Evolutionary conservation across 2,888 invertebrate species (phyloP), one percentile per base, ranked within the genome.

Genomic region (Dryadula phaetusa): DNA sequence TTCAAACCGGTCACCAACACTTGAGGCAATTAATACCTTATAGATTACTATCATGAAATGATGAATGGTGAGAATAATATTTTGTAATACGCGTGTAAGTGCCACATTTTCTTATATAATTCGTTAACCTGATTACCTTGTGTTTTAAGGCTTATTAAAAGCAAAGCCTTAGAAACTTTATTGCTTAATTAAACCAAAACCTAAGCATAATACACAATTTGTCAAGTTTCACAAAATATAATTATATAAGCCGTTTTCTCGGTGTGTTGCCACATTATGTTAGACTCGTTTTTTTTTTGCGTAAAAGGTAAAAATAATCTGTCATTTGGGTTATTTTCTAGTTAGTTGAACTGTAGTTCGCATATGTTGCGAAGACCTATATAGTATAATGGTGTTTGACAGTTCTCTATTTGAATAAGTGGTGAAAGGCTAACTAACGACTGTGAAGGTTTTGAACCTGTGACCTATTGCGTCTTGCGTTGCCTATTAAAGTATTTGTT

Each of bases 171-270:
- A 63, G 62, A 62, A 65, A 69, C 34, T 64, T 64, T 62, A 52
- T 58, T 66, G 28, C 16, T 52, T 62, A 62, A 69, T 69, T 69
- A 69, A 63, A 65, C 54, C 53, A 16, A n/a, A 52, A 66, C 44
- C 44, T 52, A n/a, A 22, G 42, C n/a, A 42, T 42, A 61, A 61
- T 61, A 54, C 37, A 46, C 44, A 53, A 37, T 32, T 61, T 52
- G 44, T 60, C 58, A 63, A 64, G 46, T 54, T 68, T 66, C 52
- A 60, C 42, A 28, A 42, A 44, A 58, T 52, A 12, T 52, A 12
- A 22, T 63, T 67, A 67, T 46, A 44, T 63, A 63, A 66, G 18
- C 8, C 20, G 47, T 64, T 64, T 58, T 47, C 64, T 46, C 56
- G 32, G 28, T 52, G 10, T 28, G 8, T 49, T 65, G 49, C 58